Evolutionary conservation across 2,888 invertebrate genomes (phyloP), one percentile per base, ranked within the genome.

Genomic region (Noctua janthina): DNA sequence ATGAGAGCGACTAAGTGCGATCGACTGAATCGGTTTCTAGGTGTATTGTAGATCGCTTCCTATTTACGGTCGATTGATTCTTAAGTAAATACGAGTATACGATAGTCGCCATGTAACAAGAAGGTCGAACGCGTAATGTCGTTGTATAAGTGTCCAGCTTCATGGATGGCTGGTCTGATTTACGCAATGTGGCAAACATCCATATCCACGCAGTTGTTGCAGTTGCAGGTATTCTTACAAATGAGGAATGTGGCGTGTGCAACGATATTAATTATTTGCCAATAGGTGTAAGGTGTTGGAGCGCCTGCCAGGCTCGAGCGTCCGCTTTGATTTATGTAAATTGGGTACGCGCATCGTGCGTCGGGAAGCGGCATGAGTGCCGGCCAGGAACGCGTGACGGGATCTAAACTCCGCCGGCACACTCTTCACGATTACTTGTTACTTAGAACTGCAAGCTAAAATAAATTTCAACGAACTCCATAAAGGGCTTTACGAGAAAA

Each of bases 271-370:
- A 92, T 92, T 91, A 92, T 91, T 91, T 81, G 86, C 90, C 87
- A 90, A 92, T 92, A 91, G 91, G 89, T 91, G 92, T 88, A 90
- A 91, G 91, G 90, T 93, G 90, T 87, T 90, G 78, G 83, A 84
- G 87, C 88, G 89, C 88, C 90, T 87, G 89, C 89, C 87, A 87
- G 84, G 90, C 89, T 89, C 84, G 82, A 84, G 85, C 86, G 86
- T 91, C 90, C 86, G 90, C 88, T 92, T 92, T 94, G 94, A 94
- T 94, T 94, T 94, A 94, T 94, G 93, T 92, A 94, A 93, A 94
- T 94, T 93, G 93, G 91, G 91, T 91, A 91, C 86, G 88, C 88
- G 89, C 88, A 87, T 89, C 91, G 91, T 90, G 92, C 89, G 89
- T 91, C 89, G 88, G 87, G 89, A 90, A 89, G 91, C 87, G 87